Conservation (phyloP, 1,140 invertebrate species). For the Caenorhabditis brenneri region DNA sequence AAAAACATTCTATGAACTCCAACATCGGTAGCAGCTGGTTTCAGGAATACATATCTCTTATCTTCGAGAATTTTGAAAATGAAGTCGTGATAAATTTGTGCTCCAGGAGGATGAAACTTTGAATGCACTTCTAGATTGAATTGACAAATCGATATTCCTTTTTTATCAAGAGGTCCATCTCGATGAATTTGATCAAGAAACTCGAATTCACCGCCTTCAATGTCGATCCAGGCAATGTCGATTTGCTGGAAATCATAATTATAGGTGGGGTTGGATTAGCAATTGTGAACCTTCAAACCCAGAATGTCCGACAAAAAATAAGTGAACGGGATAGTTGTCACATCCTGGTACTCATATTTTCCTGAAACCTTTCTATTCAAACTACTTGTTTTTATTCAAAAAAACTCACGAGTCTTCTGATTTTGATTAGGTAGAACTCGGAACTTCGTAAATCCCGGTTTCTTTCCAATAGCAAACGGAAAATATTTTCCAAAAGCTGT, state of each 20-base stretch:
- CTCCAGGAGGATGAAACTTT: no score
- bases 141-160: constrained; percentile 6
- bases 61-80: no score
- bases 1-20: no score
- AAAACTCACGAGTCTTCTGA: background rate
- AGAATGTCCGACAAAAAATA: background rate
- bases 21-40: no score
- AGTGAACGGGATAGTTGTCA: no score
- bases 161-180: background rate
- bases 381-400: no score
- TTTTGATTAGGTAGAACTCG: background rate
- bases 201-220: background rate
- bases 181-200: background rate
- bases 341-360: no score
- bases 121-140: no score
- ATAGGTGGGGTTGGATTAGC: background rate
- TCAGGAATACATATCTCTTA: no score
- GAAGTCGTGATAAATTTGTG: no score
- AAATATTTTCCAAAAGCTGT: constrained; percentile 9
- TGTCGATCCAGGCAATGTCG: no score
- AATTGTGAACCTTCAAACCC: background rate
- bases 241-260: background rate
- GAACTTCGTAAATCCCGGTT: background rate
- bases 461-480: background rate
- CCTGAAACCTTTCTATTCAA: no score